Evolutionary conservation across 2,797 vertebrate genomes (phyloP).

Genomic region (Schizopygopsis malacanthus): DNA sequence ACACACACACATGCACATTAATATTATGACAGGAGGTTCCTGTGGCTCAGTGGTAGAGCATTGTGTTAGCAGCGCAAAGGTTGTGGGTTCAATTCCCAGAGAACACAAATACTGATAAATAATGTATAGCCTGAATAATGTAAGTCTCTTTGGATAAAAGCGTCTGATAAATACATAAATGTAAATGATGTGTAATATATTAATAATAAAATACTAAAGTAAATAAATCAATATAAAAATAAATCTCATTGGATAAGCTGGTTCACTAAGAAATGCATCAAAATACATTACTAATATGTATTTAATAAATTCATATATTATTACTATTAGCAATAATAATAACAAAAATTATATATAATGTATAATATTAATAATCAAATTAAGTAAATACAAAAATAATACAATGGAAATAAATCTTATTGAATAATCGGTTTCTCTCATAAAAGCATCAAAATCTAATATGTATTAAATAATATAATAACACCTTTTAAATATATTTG

Average conservation of each 20-base stretch:
- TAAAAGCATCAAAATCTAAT: not conserved
- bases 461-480: no score
- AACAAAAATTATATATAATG: not conserved
- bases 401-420: not conserved
- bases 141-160: no score
- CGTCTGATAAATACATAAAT: no score
- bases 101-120: no score
- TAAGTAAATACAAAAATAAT: not conserved
- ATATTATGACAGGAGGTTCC: no score
- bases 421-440: not conserved
- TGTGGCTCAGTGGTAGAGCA: no score
- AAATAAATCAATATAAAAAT: not conserved
- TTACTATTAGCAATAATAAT: not conserved
- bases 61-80: no score
- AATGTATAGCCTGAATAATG: no score
- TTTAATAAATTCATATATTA: not conserved
- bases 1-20: no score
- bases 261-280: not conserved
- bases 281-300: not conserved
- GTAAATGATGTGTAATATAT: not conserved
- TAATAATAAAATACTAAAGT: not conserved
- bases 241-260: no score
- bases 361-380: not conserved
- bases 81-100: no score
- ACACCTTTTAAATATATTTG: no score